Base-by-base conservation (phyloP, 1,140 invertebrate species). In the Lasaia peninsularis region DNA sequence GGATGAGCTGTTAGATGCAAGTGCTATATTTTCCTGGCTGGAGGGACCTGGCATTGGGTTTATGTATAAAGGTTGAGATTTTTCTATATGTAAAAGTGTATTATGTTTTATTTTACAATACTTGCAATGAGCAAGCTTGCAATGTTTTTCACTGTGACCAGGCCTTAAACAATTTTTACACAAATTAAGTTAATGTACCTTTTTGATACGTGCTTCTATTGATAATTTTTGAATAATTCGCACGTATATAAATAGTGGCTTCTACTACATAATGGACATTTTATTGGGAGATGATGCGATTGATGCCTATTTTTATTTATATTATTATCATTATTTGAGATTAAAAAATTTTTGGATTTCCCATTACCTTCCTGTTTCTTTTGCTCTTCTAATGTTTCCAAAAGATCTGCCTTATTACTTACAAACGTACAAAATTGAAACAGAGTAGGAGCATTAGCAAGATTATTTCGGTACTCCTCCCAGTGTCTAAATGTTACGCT, bases 391-490 rank as follows among this genome's bases (percentile, higher is more conserved):
- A n/a, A 49, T 8, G 28, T 55, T 61, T 72, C 63, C 18, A 65
- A 56, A 24, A 69, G 40, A 40, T 63, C 57, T 18, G 66, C 63
- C 12, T 55, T 63, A 49, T 61, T 58, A 11, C 8, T 24, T 28
- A 69, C n/a, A 61, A 72, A 72, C 31, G 48, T 58, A n/a, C 44
- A 52, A 63, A 72, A 69, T 34, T 64, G 51, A 10, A 11, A 7
- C 18, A 72, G 35, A 14, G 56, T 67, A n/a, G 62, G 62, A 0
- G 54, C 32, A n/a, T 56, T 33, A 9, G 4, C 21, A 6, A 60
- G 33, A 9, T 20, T 62, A 33, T 65, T 65, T 2, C 58, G 53
- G 52, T 63, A 51, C 40, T 63, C 60, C 53, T 67, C 56, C 60
- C 68, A 71, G 33, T 61, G 12, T 35, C 60, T 50, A 37, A 21